Percentiles rank a stretch among this genome's conserved stretches.
Conservation (phyloP, 1,140 invertebrate species). For the Diploscapter pachys region DNA sequence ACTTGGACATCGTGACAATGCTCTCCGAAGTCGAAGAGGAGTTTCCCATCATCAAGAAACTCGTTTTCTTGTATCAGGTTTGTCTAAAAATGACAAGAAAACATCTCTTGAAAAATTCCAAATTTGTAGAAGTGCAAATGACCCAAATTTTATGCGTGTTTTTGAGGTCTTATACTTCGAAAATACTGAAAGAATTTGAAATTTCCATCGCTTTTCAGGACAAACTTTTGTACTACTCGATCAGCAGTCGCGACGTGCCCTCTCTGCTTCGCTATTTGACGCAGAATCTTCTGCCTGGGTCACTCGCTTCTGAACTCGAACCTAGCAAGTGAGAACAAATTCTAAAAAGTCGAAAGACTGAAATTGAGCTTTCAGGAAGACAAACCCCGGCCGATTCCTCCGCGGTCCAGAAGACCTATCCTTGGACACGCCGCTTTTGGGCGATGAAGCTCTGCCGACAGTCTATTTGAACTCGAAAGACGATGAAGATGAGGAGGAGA, state of each 20-base stretch:
- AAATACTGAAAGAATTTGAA: no score
- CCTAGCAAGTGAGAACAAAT: constrained; percentile 11
- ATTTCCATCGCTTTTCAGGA: constrained; percentile 6
- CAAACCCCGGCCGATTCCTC: constrained; percentile 27
- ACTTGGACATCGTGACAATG: constrained; percentile 32
- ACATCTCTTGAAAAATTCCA: no score
- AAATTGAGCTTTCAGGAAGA: no score
- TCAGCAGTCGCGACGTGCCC: constrained; percentile 30
- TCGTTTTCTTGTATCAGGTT: constrained; percentile 36
- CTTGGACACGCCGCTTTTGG: constrained; percentile 21
- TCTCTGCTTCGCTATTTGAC: constrained; percentile 36
- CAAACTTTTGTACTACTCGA: constrained; percentile 35
- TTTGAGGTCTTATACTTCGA: not conserved
- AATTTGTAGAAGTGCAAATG: no score
- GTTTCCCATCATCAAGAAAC: constrained; percentile 38
- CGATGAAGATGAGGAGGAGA: constrained; percentile 15
- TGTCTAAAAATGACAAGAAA: not conserved
- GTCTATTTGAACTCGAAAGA: constrained; percentile 26
- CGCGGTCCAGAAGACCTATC: constrained; percentile 33
- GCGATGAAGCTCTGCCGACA: constrained; percentile 32
- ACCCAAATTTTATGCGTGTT: not conserved
- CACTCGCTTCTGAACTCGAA: constrained; percentile 26
- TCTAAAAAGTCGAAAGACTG: no score
- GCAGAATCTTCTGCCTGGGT: constrained; percentile 37
- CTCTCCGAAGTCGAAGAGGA: constrained; percentile 34